Percentiles rank a stretch among this genome's conserved stretches.
Conservation (phyloP, 1,140 invertebrate genomes). For the Lasaia peninsularis region DNA sequence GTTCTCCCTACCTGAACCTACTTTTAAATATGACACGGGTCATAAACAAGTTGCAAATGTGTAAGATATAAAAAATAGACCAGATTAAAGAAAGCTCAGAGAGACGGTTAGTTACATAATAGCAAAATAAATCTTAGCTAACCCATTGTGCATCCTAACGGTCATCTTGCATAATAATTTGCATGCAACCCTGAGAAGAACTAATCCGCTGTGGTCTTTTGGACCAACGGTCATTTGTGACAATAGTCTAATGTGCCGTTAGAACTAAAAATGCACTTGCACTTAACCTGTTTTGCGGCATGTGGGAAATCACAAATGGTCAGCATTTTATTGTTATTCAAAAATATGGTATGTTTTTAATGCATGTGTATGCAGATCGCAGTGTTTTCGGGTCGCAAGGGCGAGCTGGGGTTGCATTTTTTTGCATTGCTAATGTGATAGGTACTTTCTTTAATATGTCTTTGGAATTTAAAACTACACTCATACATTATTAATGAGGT, state of each 20-base stretch:
- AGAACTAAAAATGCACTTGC: slow-evolving; percentile 54
- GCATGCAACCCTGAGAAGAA: slow-evolving; percentile 49
- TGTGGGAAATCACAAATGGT: slow-evolving; percentile 43
- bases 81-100: neutral
- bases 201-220: slow-evolving; percentile 32
- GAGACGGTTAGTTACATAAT: slow-evolving; percentile 19
- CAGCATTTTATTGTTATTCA: slow-evolving; percentile 47
- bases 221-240: slow-evolving; percentile 38
- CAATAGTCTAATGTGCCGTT: slow-evolving; percentile 44
- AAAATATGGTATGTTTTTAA: slow-evolving; percentile 44
- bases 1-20: too few relatives aligned
- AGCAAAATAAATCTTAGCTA: slow-evolving; percentile 29
- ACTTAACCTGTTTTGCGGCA: slow-evolving; percentile 41
- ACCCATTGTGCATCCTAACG: slow-evolving; percentile 45
- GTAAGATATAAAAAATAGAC: too few relatives aligned
- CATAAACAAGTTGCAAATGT: too few relatives aligned
- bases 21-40: too few relatives aligned
- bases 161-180: slow-evolving; percentile 57
- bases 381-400: slow-evolving; percentile 32
- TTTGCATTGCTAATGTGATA: slow-evolving; percentile 46
- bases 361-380: slow-evolving; percentile 59
- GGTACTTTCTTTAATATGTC: slow-evolving; percentile 16
- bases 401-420: slow-evolving; percentile 39
- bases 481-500: neutral
- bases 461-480: slow-evolving; percentile 9